These are phyloP conservation scores for Amphiprion clarkii DNA, from an alignment of 2,797 vertebrate species.

Conservation along the genomic window DNA sequence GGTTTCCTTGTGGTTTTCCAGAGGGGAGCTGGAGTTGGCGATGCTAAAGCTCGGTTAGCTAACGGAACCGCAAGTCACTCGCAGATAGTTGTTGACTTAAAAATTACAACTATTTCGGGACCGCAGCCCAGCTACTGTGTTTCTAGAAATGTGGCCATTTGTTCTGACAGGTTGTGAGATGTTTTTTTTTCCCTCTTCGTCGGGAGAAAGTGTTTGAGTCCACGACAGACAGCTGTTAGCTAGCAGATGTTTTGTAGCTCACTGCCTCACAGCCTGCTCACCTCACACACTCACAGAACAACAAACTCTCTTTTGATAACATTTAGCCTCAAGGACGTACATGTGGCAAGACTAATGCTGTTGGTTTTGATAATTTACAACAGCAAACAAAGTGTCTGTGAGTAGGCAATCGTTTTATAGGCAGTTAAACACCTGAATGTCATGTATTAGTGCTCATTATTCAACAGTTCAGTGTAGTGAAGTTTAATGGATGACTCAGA, in stretches of 20 bases:
- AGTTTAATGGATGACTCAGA: neutral
- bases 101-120: neutral
- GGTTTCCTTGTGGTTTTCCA: slow-evolving; percentile 11
- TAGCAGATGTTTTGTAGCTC: slow-evolving; percentile 56
- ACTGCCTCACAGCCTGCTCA: neutral
- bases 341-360: neutral
- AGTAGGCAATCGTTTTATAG: neutral
- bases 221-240: slow-evolving; percentile 57
- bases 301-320: neutral
- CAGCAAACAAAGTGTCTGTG: neutral
- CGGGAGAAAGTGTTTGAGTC: slow-evolving; percentile 13
- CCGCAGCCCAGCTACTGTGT: neutral
- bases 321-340: neutral
- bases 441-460: neutral
- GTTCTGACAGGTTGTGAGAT: neutral
- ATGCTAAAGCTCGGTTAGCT: slow-evolving; percentile 52
- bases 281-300: slow-evolving; percentile 16
- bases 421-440: neutral
- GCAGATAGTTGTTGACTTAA: neutral
- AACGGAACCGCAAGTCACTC: slow-evolving; percentile 14
- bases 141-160: neutral
- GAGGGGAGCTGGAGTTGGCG: slow-evolving; percentile 24
- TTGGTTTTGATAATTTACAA: neutral
- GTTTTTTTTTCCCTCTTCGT: neutral
- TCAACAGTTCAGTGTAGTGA: neutral